Conservation (phyloP, 2,888 invertebrate genomes). For the Timema podura region DNA sequence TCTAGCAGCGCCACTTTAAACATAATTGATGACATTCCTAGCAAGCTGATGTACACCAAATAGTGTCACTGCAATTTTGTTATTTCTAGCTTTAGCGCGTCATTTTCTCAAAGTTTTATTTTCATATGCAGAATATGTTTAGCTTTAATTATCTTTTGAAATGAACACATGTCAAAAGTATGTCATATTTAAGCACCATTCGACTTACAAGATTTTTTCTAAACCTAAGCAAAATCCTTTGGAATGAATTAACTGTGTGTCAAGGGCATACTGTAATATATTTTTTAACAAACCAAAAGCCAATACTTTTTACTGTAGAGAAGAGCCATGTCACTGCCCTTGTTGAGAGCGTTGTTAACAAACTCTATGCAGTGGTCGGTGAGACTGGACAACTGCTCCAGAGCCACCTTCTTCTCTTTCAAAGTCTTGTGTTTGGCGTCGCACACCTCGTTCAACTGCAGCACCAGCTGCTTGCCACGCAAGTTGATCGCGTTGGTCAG, state of each 20-base stretch:
- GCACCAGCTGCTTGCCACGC: slow-evolving; percentile 76
- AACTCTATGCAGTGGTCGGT: slow-evolving; percentile 87
- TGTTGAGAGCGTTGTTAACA: slow-evolving; percentile 71
- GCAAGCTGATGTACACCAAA: too few species aligned
- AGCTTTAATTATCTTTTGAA: neutral
- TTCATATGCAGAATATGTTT: too few species aligned
- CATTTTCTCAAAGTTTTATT: too few species aligned
- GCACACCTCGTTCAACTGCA: slow-evolving; percentile 71
- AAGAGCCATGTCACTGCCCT: slow-evolving; percentile 79
- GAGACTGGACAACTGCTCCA: slow-evolving; percentile 75
- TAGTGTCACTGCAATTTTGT: too few species aligned
- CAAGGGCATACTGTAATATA: slow-evolving; percentile 35
- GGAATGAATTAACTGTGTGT: neutral
- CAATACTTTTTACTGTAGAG: slow-evolving; percentile 76
- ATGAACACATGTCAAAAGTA: too few species aligned
- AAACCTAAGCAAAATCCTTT: neutral
- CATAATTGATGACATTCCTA: too few species aligned
- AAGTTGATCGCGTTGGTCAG: slow-evolving; percentile 78
- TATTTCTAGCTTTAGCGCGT: too few species aligned
- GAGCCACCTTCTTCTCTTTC: slow-evolving; percentile 76
- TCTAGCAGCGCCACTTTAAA: too few species aligned
- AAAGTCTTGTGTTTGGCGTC: slow-evolving; percentile 67
- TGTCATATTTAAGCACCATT: too few species aligned
- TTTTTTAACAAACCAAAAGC: slow-evolving; percentile 57
- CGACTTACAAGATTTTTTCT: neutral